phyloP scores from a whole-genome alignment of 2,797 vertebrate genomes.

The Scolopax rusticola region DNA sequence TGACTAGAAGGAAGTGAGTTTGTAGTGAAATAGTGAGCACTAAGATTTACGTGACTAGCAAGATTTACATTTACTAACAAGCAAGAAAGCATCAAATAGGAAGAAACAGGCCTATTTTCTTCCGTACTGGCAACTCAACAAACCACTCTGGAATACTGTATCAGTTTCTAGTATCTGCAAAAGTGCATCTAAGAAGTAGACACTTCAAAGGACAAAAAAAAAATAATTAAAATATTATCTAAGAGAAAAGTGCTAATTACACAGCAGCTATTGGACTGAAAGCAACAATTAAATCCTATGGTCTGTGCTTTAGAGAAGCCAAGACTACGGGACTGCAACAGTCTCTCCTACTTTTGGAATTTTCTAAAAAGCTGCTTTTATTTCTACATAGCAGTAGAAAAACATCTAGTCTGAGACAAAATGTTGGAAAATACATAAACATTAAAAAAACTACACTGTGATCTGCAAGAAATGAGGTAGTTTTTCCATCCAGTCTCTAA shows the following conservation, averaged over 20 bases:
- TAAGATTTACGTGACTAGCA: neutral
- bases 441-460: neutral
- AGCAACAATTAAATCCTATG: neutral
- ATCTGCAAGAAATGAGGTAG: neutral
- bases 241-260: neutral
- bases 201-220: neutral
- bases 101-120: neutral
- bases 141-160: neutral
- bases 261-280: neutral
- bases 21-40: neutral
- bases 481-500: neutral
- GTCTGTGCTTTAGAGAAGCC: neutral
- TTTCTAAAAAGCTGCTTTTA: neutral
- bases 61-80: neutral
- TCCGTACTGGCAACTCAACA: neutral
- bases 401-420: neutral
- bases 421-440: neutral
- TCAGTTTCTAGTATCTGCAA: neutral
- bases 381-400: neutral
- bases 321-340: neutral
- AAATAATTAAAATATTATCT: neutral
- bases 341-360: neutral
- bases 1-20: neutral
- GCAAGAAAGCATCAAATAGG: neutral
- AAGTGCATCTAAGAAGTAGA: rapidly evolving